phyloP scores from a whole-genome alignment of 1,140 invertebrate species.

The Anoplolepis gracilipes region DNA sequence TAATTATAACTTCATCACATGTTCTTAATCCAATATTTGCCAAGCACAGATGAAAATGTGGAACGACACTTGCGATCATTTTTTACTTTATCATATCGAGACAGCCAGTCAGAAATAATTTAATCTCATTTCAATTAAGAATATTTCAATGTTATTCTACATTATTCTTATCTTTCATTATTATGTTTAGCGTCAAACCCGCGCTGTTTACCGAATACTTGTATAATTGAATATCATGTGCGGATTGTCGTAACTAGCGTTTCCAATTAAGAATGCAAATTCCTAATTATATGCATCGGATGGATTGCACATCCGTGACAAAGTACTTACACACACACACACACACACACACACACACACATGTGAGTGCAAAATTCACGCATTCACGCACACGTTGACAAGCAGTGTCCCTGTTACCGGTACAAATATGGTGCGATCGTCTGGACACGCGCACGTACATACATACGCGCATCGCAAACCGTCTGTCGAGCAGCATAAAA shows the following conservation, averaged over 20 bases:
- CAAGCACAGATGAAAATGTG: not conserved
- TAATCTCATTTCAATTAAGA: not conserved
- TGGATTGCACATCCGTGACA: not conserved
- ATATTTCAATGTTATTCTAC: not conserved
- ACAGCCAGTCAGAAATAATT: not conserved
- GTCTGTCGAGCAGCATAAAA: conserved; percentile 8
- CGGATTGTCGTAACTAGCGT: not conserved
- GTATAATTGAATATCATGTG: not conserved
- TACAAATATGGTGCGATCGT: conserved; percentile 73
- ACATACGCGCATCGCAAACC: conserved; percentile 21
- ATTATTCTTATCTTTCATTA: not conserved
- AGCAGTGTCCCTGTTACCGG: conserved; percentile 65
- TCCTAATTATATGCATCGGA: not conserved
- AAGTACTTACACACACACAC: not conserved
- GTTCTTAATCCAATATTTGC: conserved; percentile 40
- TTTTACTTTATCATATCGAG: not conserved
- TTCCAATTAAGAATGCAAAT: not conserved
- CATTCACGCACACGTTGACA: conserved; percentile 15
- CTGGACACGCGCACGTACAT: conserved; percentile 1
- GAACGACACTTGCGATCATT: not conserved
- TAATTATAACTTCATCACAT: conserved; percentile 17
- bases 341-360: no score
- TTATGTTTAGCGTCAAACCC: not conserved
- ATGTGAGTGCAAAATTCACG: not conserved
- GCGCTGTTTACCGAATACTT: not conserved